Evolutionary conservation across 2,797 vertebrate species (phyloP), one percentile per base, ranked within the genome.

Genomic region (Bradypodion pumilum): DNA sequence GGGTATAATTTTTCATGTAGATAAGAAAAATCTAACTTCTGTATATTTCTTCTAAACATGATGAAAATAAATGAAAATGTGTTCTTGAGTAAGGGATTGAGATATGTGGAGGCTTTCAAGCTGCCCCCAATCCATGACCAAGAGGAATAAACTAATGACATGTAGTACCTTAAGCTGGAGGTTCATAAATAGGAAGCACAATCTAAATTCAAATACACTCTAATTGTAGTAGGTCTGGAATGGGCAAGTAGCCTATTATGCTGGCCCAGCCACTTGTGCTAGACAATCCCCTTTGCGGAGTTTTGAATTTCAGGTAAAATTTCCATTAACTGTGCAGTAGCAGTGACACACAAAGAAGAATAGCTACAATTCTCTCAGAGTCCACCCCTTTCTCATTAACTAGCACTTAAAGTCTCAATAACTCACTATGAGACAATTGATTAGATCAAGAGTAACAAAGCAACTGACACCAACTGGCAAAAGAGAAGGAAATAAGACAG

Each of bases 1-100:
- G 73, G 81, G 44, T 59, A 1, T 78, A 77, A 75, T 77, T 49
- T 83, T 85, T 66, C 59, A 37, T 72, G 74, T 23, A 8, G 42
- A 65, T 70, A 74, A 69, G 66, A 84, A 40, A 44, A 74, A 32
- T n/a, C 21, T 49, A 25, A 52, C 60, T 29, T 69, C 70, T n/a
- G 23, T 35, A 16, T 35, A 16, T 23, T 83, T 68, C 27, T 60
- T 0, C 70, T 46, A 66, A 19, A 65, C 52, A 1, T 21, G 62
- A 8, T 70, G 40, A 62, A 75, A 16, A 74, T 44, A 62, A 70
- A 78, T 69, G 29, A 42, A 62, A 16, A 85, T 49, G 42, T 19
- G 27, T 21, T 85, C 66, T 76, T 32, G 5, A 70, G 7, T 9
- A 37, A 70, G 37, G 27, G 49, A 49, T 32, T 52, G 37, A 74